Percentiles rank a stretch among this genome's conserved stretches.
These are phyloP conservation scores for Bungarus multicinctus DNA, from an alignment of 2,113 vertebrate species.

Conservation along the genomic window DNA sequence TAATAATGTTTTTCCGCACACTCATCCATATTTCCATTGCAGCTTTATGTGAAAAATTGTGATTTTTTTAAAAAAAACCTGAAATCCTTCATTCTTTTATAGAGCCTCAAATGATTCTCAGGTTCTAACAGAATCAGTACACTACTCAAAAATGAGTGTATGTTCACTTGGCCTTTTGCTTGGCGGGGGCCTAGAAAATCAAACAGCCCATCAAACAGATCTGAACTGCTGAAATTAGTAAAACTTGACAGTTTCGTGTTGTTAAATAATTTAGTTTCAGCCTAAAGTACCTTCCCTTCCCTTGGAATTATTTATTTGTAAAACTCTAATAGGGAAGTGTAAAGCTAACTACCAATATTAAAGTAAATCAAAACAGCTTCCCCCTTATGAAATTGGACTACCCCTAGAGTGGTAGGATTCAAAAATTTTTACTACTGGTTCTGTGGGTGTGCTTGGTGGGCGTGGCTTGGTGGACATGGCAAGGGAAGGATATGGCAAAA, in stretches of 20 bases:
- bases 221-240: background rate
- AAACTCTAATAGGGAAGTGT: background rate
- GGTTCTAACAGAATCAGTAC: background rate
- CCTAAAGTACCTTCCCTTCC: background rate
- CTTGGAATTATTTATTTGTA: background rate
- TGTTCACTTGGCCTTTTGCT: background rate
- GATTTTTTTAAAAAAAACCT: background rate
- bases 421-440: too few relatives aligned
- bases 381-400: background rate
- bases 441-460: too few relatives aligned
- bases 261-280: background rate
- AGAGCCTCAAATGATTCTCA: background rate
- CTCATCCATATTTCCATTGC: background rate
- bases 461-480: too few relatives aligned
- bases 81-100: background rate
- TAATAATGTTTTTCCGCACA: background rate
- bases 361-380: constrained; percentile 7
- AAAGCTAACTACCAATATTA: background rate
- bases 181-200: background rate
- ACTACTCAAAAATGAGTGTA: background rate
- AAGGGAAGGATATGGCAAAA: too few relatives aligned
- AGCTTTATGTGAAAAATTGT: background rate
- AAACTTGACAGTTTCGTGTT: background rate
- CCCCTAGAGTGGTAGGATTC: too few relatives aligned
- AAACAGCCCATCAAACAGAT: background rate